phyloP scores from a whole-genome alignment of 2,888 invertebrate genomes.

The Athalia rosae region DNA sequence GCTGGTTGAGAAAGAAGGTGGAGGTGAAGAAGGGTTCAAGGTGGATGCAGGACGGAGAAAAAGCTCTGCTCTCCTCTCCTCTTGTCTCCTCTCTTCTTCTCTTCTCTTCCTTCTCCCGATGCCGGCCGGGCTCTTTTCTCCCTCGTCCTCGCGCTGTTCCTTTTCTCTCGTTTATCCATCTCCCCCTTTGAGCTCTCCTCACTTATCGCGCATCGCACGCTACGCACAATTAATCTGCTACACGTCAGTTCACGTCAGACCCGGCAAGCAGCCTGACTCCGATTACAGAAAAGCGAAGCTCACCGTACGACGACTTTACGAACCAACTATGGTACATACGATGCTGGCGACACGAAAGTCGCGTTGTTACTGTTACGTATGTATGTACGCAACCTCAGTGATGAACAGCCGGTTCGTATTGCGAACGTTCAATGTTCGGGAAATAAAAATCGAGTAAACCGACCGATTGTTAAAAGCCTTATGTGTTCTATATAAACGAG shows the following conservation, averaged over 20 bases:
- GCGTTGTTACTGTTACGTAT: slow-evolving; percentile 11
- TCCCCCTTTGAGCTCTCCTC: slow-evolving; percentile 40
- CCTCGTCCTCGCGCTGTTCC: slow-evolving; percentile 49
- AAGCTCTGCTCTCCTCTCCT: slow-evolving; percentile 51
- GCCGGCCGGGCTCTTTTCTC: slow-evolving; percentile 48
- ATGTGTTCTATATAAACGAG: background rate
- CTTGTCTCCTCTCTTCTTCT: slow-evolving; percentile 54
- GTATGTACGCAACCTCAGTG: background rate
- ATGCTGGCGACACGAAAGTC: slow-evolving; percentile 25
- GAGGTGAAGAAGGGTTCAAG: slow-evolving; percentile 12
- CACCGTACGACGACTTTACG: slow-evolving; percentile 30
- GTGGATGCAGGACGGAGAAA: slow-evolving; percentile 23
- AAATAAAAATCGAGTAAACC: slow-evolving; percentile 13
- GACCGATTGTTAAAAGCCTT: background rate
- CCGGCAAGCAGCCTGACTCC: slow-evolving; percentile 41
- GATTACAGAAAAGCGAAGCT: slow-evolving; percentile 44
- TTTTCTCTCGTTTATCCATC: slow-evolving; percentile 47
- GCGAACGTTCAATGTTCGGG: background rate
- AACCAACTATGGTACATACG: slow-evolving; percentile 30
- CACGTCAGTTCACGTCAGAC: slow-evolving; percentile 43
- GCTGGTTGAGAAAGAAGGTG: slow-evolving; percentile 23
- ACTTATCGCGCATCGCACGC: slow-evolving; percentile 44
- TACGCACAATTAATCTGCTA: slow-evolving; percentile 45
- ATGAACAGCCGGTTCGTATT: background rate
- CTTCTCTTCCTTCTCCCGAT: slow-evolving; percentile 45